Evolutionary conservation across 2,113 vertebrate genomes (phyloP).

Genomic region (Natator depressus): DNA sequence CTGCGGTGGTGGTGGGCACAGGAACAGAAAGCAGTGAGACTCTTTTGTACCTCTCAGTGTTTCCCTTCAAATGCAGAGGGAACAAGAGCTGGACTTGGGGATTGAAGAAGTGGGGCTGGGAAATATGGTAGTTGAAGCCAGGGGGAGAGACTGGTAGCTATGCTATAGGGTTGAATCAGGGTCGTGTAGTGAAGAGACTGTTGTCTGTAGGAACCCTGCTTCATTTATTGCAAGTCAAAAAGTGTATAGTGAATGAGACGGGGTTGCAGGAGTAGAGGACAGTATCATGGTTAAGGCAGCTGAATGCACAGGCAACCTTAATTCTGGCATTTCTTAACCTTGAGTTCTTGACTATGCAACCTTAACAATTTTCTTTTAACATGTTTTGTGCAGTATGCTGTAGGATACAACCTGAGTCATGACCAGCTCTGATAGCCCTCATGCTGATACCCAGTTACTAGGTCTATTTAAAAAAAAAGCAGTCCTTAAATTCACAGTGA

Average conservation of each 20-base stretch:
- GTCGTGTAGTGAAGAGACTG: neutral
- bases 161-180: neutral
- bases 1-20: neutral
- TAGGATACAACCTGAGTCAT: rapidly evolving
- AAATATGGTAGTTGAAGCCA: neutral
- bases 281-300: neutral
- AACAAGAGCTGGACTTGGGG: neutral
- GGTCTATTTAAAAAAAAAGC: neutral
- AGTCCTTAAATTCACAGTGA: neutral
- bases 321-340: neutral
- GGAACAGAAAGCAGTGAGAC: neutral
- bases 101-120: neutral
- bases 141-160: neutral
- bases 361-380: neutral
- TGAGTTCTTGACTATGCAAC: neutral
- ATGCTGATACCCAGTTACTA: neutral
- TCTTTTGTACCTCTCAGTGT: neutral
- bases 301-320: neutral
- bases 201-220: neutral
- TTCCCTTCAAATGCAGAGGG: neutral
- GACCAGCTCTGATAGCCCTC: neutral
- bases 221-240: neutral
- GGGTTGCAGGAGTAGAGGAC: neutral
- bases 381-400: neutral
- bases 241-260: neutral